phyloP scores from a whole-genome alignment of 2,888 invertebrate genomes.

The Drosophila sordidapex region DNA sequence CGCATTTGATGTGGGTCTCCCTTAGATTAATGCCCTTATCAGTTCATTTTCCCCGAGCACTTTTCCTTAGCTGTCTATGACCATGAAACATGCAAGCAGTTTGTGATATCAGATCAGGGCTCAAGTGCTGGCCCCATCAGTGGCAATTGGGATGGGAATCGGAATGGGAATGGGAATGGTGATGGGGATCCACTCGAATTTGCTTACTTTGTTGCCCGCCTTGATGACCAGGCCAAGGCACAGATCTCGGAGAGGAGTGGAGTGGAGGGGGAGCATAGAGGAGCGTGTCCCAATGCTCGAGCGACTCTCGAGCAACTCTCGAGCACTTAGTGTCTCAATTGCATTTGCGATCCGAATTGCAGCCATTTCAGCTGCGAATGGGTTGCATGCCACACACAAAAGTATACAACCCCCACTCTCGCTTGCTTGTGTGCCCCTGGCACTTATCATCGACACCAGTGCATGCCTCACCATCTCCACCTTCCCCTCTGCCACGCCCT shows the following conservation, averaged over 20 bases:
- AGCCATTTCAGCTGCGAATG: constrained; percentile 55
- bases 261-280: neutral
- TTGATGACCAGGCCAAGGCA: constrained; percentile 29
- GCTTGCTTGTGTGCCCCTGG: constrained; percentile 23
- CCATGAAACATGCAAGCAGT: constrained; percentile 59
- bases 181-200: constrained; percentile 58
- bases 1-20: constrained; percentile 30
- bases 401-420: neutral
- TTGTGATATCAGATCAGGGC: constrained; percentile 54
- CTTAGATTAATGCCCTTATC: constrained; percentile 29
- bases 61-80: constrained; percentile 38
- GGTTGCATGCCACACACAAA: constrained; percentile 49
- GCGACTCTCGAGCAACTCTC: constrained; percentile 40
- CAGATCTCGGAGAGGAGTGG: constrained; percentile 12
- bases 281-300: neutral
- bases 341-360: constrained; percentile 72
- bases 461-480: constrained; percentile 6
- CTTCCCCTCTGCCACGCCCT: constrained; percentile 2
- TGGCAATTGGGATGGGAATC: constrained; percentile 6
- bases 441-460: constrained; percentile 61
- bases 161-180: neutral
- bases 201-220: constrained; percentile 44
- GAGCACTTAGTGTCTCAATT: constrained; percentile 73
- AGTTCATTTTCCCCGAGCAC: constrained; percentile 42
- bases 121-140: constrained; percentile 32